Evolutionary conservation across 2,113 vertebrate genomes (phyloP).

Genomic region (Burhinus bistriatus): DNA sequence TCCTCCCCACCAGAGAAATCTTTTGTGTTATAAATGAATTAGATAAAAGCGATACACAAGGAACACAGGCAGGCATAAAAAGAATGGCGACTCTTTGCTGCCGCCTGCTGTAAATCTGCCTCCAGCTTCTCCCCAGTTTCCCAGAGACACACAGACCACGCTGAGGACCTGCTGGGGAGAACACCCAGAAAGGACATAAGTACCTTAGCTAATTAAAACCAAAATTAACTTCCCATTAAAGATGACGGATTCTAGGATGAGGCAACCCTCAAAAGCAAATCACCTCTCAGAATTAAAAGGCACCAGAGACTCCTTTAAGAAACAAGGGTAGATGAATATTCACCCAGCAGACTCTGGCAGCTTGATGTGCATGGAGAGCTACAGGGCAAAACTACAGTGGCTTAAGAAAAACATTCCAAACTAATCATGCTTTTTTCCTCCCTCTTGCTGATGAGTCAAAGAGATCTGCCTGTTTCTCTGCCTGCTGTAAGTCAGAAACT

Average conservation of each 20-base stretch:
- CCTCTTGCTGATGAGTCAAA: background rate
- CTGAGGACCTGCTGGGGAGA: background rate
- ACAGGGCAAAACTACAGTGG: background rate
- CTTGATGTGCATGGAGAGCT: background rate
- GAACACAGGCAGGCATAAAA: background rate
- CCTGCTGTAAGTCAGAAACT: background rate
- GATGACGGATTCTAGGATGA: background rate
- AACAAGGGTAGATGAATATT: background rate
- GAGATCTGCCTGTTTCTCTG: background rate
- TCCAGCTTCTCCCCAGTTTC: background rate
- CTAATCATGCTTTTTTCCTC: background rate
- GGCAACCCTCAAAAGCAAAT: background rate
- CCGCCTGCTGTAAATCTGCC: slow-evolving; percentile 14
- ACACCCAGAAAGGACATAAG: background rate
- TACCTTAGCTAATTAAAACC: background rate
- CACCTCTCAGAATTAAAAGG: background rate
- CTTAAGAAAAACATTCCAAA: background rate
- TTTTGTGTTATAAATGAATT: background rate
- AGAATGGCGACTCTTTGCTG: slow-evolving; percentile 20
- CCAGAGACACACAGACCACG: background rate
- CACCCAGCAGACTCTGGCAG: background rate
- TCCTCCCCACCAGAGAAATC: background rate
- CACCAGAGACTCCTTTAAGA: background rate
- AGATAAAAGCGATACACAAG: background rate
- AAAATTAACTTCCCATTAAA: background rate